Evolutionary conservation across 2,113 vertebrate genomes (phyloP).

Genomic region (Pelecanoides urinatrix): DNA sequence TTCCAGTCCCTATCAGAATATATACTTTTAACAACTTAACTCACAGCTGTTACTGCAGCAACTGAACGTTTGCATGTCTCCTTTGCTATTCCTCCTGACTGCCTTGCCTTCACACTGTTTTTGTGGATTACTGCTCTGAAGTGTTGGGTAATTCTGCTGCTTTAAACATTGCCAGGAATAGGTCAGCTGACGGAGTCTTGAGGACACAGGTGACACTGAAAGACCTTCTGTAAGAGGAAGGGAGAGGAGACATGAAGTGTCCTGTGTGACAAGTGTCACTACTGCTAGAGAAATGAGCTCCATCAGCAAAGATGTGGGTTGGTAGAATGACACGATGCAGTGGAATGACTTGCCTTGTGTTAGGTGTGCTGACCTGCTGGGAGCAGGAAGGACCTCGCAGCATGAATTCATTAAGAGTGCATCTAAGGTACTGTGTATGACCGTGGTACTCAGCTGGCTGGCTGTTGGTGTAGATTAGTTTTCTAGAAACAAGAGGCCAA

Average conservation of each 20-base stretch:
- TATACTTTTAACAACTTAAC: neutral
- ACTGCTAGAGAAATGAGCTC: neutral
- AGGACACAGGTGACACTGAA: neutral
- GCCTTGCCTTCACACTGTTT: no score
- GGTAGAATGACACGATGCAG: neutral
- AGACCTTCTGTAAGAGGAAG: neutral
- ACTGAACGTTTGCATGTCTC: neutral
- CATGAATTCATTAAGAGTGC: fast-evolving
- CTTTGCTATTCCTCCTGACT: neutral
- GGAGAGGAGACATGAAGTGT: neutral
- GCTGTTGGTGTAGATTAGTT: neutral
- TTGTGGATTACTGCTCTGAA: fast-evolving
- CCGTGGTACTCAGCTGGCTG: neutral
- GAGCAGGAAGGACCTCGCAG: neutral
- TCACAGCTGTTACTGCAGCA: neutral
- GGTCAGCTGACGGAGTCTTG: neutral
- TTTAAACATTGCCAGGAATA: neutral
- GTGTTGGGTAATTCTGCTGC: neutral
- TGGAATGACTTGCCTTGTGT: neutral
- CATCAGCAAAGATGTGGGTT: fast-evolving
- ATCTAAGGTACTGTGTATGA: neutral
- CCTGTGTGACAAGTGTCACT: neutral
- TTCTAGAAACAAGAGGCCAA: neutral
- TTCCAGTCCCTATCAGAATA: neutral
- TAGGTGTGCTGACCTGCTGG: neutral